These are phyloP conservation scores for Epizoanthus fatuus DNA, from an alignment of 92 coral and sea anemone species.

Conservation along the genomic window DNA sequence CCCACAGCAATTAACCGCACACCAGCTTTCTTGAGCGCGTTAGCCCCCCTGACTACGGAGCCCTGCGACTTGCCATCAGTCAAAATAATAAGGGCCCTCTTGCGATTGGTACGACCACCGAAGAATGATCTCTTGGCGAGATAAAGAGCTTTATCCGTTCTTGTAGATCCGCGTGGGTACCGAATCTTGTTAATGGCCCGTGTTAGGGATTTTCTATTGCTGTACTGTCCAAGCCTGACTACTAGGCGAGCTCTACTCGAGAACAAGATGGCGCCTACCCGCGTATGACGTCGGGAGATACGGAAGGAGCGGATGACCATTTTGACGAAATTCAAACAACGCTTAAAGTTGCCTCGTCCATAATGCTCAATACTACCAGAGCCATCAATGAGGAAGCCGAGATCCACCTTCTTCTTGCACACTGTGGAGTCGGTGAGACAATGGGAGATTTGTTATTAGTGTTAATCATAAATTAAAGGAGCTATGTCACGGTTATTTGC, in stretches of 20 bases:
- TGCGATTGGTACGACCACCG: conserved; percentile 39
- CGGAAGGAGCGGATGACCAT: conserved; percentile 30
- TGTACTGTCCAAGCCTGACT: conserved; percentile 24
- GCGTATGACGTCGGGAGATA: conserved; percentile 25
- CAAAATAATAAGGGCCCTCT: conserved; percentile 27
- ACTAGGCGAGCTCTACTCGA: conserved; percentile 2
- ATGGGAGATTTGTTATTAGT: no score
- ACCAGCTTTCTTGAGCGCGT: not conserved
- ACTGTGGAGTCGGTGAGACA: not conserved
- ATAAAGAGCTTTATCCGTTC: conserved; percentile 17
- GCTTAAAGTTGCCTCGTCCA: conserved; percentile 55
- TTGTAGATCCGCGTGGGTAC: conserved; percentile 48
- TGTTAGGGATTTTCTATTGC: not conserved
- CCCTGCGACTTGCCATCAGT: conserved; percentile 2
- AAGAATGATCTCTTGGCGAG: conserved; percentile 34
- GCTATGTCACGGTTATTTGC: no score
- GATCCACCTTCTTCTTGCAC: conserved; percentile 69
- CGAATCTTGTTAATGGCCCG: conserved; percentile 22
- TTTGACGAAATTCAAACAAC: conserved; percentile 48
- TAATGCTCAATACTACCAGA: conserved; percentile 57
- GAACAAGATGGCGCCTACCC: conserved; percentile 50
- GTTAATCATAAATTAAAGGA: no score
- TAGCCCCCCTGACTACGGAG: not conserved
- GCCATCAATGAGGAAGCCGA: conserved; percentile 53
- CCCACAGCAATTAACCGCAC: conserved; percentile 19